A percentile compares a stretch with the other conserved stretches of the same genome.
Evolutionary conservation across 2,113 vertebrate species (phyloP).

Genomic region (Pygoscelis adeliae): DNA sequence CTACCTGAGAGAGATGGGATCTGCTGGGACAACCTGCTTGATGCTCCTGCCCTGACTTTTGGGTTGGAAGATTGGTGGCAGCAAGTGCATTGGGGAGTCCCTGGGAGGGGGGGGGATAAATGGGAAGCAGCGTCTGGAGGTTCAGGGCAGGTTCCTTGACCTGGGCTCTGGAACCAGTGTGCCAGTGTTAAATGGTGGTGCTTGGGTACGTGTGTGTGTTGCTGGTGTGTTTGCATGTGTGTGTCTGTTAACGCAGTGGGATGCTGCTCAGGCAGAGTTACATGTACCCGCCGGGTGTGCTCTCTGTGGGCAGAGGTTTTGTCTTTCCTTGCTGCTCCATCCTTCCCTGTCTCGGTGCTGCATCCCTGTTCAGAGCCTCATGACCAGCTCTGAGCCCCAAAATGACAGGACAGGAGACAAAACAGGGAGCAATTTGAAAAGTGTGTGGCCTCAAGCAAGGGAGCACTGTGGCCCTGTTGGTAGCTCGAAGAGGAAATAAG

Average conservation of each 20-base stretch:
- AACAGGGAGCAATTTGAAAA: not conserved
- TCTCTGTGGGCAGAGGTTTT: not conserved
- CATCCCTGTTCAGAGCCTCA: not conserved
- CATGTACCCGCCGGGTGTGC: fast-evolving
- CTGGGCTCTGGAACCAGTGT: not conserved
- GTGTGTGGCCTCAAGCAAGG: not conserved
- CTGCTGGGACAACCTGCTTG: not conserved
- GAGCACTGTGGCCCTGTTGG: not conserved
- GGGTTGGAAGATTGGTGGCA: not conserved
- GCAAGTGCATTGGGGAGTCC: not conserved
- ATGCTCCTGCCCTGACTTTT: not conserved
- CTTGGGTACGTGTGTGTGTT: not conserved
- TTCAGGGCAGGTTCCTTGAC: not conserved
- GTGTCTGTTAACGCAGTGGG: not conserved
- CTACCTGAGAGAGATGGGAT: not conserved
- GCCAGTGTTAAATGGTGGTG: fast-evolving
- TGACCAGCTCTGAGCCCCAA: not conserved
- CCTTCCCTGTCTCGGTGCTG: not conserved
- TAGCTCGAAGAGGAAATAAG: not conserved
- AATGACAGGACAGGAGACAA: not conserved
- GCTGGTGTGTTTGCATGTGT: not conserved
- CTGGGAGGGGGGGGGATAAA: not conserved
- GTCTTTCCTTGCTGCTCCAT: not conserved
- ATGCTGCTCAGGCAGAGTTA: not conserved
- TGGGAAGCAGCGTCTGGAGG: fast-evolving